Conservation (phyloP, 2,113 vertebrate genomes). For the Alces alces region DNA sequence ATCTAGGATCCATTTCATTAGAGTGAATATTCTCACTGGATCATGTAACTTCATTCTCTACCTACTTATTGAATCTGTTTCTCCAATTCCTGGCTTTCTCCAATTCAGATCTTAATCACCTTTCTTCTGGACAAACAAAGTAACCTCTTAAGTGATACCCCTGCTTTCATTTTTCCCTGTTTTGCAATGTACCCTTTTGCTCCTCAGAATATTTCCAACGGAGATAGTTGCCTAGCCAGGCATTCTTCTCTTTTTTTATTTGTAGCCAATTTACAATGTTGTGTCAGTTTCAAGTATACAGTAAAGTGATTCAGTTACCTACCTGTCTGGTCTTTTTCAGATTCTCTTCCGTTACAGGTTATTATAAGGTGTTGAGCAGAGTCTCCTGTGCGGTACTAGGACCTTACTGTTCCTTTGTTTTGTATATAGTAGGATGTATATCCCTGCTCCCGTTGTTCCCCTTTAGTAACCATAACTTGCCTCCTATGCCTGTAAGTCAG, state of each 20-base stretch:
- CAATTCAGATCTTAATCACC: not conserved
- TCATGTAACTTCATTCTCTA: not conserved
- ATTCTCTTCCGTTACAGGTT: not conserved
- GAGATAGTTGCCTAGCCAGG: not conserved
- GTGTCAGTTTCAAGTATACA: not conserved
- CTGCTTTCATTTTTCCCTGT: not conserved
- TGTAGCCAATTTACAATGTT: not conserved
- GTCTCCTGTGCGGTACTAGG: not conserved
- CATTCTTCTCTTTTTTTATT: not conserved
- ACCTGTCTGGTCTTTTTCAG: not conserved
- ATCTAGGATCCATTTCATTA: not conserved
- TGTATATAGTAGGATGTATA: fast-evolving
- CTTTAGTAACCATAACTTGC: not conserved
- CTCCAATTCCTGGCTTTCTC: not conserved
- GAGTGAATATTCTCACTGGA: not conserved
- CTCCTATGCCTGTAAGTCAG: too few species aligned
- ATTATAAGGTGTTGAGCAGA: not conserved
- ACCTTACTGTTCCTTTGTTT: not conserved
- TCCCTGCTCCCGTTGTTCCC: not conserved
- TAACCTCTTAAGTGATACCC: not conserved
- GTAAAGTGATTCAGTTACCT: not conserved
- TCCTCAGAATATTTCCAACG: not conserved
- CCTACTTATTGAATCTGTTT: not conserved
- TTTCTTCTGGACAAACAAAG: not conserved
- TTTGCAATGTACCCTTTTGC: not conserved